Percentiles rank a stretch among this genome's conserved stretches.
Conservation (phyloP, 2,888 invertebrate species). For the Syritta pipiens region DNA sequence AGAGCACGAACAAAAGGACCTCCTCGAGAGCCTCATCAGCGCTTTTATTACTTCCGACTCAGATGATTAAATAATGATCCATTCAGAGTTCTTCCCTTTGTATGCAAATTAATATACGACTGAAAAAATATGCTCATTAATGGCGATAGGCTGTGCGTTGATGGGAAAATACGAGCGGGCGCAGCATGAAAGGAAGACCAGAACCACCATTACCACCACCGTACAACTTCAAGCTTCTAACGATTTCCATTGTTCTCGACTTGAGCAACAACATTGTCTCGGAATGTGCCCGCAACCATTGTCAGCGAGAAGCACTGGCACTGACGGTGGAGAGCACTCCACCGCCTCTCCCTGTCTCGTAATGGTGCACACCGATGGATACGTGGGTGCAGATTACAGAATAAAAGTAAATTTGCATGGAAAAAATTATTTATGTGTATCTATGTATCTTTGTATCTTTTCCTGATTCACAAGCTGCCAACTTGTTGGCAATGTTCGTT, state of each 20-base stretch:
- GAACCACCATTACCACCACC: not conserved
- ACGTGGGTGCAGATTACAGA: constrained; percentile 50
- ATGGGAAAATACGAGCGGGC: constrained; percentile 27
- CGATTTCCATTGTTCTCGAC: constrained; percentile 51
- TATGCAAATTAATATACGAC: constrained; percentile 40
- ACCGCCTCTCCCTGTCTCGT: not conserved
- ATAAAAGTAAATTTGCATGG: constrained; percentile 39
- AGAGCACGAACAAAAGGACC: constrained; percentile 11
- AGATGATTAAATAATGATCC: constrained; percentile 41
- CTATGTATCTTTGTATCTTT: constrained; percentile 10
- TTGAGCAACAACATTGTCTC: constrained; percentile 8
- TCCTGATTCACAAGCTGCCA: constrained; percentile 32
- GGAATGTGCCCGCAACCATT: constrained; percentile 21
- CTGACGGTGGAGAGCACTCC: not conserved
- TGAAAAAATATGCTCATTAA: constrained; percentile 27
- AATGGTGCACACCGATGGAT: constrained; percentile 8
- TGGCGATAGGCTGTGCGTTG: constrained; percentile 10
- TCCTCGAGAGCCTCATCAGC: constrained; percentile 2
- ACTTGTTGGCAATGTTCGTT: constrained; percentile 29
- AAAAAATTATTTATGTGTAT: constrained; percentile 12
- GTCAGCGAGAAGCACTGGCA: not conserved
- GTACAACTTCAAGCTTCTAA: constrained; percentile 33
- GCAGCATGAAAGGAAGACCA: constrained; percentile 33
- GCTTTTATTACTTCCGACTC: constrained; percentile 15
- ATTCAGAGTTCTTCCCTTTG: constrained; percentile 23